Conservation (phyloP, 2,797 vertebrate species). For the Molossus alvarezi region DNA sequence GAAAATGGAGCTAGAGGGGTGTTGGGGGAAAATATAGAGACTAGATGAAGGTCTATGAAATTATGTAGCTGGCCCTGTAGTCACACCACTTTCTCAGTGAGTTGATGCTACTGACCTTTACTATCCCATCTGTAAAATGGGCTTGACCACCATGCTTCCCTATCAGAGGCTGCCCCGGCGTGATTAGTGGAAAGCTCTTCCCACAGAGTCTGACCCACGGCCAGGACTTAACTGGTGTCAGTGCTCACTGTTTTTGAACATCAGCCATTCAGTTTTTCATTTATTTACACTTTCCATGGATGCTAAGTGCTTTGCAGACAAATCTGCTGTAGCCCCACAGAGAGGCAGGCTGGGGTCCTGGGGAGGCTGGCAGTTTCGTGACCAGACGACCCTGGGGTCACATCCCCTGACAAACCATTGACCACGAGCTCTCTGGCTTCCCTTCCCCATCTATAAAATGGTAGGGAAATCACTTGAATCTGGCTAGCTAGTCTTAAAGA, state of each 20-base stretch:
- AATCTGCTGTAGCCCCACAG: neutral
- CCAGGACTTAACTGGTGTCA: fast-evolving
- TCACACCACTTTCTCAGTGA: neutral
- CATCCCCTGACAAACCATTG: neutral
- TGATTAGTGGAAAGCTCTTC: neutral
- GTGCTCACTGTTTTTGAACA: neutral
- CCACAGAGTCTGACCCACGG: neutral
- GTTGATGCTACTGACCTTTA: neutral
- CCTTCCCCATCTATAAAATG: neutral
- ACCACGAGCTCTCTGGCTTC: fast-evolving
- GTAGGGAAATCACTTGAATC: neutral
- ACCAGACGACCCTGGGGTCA: neutral
- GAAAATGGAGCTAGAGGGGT: neutral
- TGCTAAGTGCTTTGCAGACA: neutral
- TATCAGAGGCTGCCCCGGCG: neutral
- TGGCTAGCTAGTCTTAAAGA: neutral
- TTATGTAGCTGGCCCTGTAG: too few relatives aligned
- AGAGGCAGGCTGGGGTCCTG: neutral
- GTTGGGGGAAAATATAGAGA: neutral
- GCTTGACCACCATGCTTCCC: neutral
- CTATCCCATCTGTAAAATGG: slow-evolving; percentile 21
- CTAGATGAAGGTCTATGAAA: neutral
- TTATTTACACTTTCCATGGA: neutral
- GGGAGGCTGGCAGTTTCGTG: neutral
- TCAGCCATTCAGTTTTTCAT: neutral